Conservation (phyloP, 2,888 invertebrate genomes). For the Germaria angustata region DNA sequence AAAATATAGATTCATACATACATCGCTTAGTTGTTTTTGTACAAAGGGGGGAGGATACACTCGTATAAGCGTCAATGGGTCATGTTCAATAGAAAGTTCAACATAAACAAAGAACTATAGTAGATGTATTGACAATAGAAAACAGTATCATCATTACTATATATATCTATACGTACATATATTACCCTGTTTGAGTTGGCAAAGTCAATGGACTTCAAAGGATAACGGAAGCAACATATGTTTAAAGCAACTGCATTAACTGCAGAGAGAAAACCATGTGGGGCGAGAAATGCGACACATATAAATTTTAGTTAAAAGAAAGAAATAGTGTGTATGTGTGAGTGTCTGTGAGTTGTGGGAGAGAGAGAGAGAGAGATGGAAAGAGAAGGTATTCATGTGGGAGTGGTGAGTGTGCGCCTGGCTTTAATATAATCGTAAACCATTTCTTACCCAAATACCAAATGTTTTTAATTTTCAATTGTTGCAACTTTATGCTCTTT, state of each 20-base stretch:
- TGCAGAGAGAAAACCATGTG: conserved; percentile 5
- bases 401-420: conserved; percentile 57
- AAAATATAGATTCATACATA: background rate
- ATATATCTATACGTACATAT: background rate
- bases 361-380: background rate
- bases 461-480: background rate
- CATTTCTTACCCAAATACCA: background rate
- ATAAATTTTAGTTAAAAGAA: background rate
- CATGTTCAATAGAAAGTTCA: conserved; percentile 58
- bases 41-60: background rate
- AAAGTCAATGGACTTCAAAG: conserved; percentile 65
- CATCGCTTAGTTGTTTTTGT: background rate
- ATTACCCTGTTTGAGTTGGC: conserved; percentile 1
- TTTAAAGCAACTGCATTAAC: conserved; percentile 33
- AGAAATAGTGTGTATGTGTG: too few relatives aligned
- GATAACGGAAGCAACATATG: conserved; percentile 53
- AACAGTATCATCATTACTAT: background rate
- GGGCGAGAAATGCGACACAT: background rate
- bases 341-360: too few relatives aligned
- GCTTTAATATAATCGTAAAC: background rate
- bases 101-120: conserved; percentile 47
- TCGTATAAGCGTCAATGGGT: conserved; percentile 47
- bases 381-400: background rate
- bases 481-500: background rate
- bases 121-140: conserved; percentile 1